Conservation (phyloP, 1,140 invertebrate genomes). For the Oryctes rhinoceros region DNA sequence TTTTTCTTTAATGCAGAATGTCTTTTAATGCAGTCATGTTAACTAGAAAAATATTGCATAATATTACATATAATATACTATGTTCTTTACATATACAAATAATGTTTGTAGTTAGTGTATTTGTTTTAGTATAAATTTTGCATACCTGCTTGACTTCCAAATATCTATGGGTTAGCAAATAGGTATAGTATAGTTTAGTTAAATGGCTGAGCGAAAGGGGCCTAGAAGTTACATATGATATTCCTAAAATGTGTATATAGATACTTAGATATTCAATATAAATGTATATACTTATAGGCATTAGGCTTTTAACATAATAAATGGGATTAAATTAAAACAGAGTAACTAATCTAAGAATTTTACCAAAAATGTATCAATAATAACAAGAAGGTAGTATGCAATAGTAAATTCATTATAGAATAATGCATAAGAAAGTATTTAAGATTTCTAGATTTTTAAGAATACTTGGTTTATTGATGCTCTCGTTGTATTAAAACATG, state of each 20-base stretch:
- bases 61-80: background rate
- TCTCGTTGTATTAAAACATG: background rate
- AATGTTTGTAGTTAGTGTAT: background rate
- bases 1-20: background rate
- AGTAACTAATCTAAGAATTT: background rate
- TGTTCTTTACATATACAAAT: too few relatives aligned
- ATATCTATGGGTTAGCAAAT: background rate
- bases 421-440: background rate
- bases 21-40: background rate
- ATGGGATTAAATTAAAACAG: background rate
- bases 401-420: background rate
- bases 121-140: background rate
- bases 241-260: slow-evolving; percentile 25
- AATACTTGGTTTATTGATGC: background rate
- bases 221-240: slow-evolving; percentile 8
- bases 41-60: background rate
- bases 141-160: background rate
- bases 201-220: background rate
- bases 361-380: slow-evolving; percentile 27
- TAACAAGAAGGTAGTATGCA: background rate
- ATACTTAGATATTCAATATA: background rate
- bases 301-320: background rate
- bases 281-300: background rate
- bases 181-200: background rate
- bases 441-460: background rate